phyloP scores from a whole-genome alignment of 2,797 vertebrate species.

The Arnoldichthys spilopterus region DNA sequence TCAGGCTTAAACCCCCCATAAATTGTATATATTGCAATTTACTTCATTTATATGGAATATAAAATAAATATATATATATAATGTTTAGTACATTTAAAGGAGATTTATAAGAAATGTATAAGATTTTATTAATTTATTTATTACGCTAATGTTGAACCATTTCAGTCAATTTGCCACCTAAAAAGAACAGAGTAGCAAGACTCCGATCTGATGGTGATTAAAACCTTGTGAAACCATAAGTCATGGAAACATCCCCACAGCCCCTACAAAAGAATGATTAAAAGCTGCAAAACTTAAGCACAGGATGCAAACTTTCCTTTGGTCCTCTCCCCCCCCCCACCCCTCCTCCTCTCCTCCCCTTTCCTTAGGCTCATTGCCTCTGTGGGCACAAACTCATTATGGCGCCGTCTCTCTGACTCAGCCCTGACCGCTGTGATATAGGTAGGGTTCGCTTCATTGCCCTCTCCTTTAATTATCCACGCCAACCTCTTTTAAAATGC shows the following conservation, averaged over 20 bases:
- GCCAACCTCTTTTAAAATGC: conserved; percentile 42
- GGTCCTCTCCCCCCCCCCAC: too few species aligned
- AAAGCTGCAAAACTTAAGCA: conserved; percentile 13
- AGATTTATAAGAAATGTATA: too few species aligned
- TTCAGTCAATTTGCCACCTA: too few species aligned
- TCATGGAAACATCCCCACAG: not conserved
- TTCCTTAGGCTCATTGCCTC: conserved; percentile 55
- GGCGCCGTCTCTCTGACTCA: conserved; percentile 49
- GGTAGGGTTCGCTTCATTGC: conserved; percentile 66
- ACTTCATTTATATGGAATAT: too few species aligned
- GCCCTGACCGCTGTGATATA: conserved; percentile 49
- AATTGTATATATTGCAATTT: too few species aligned
- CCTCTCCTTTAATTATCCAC: conserved; percentile 65
- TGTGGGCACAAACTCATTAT: conserved; percentile 56
- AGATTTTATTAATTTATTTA: too few species aligned
- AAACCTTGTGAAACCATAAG: too few species aligned
- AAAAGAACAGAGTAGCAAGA: not conserved
- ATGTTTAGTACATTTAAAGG: too few species aligned
- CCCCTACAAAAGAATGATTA: not conserved
- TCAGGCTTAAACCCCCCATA: too few species aligned
- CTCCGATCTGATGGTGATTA: not conserved
- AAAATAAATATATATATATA: too few species aligned
- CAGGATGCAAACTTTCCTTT: conserved; percentile 10
- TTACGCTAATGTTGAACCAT: too few species aligned
- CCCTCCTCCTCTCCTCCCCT: conserved; percentile 26